Evolutionary conservation across 92 coral and sea anemone genomes (phyloP), one percentile per base, ranked within the genome.

Genomic region (Porites lobata): DNA sequence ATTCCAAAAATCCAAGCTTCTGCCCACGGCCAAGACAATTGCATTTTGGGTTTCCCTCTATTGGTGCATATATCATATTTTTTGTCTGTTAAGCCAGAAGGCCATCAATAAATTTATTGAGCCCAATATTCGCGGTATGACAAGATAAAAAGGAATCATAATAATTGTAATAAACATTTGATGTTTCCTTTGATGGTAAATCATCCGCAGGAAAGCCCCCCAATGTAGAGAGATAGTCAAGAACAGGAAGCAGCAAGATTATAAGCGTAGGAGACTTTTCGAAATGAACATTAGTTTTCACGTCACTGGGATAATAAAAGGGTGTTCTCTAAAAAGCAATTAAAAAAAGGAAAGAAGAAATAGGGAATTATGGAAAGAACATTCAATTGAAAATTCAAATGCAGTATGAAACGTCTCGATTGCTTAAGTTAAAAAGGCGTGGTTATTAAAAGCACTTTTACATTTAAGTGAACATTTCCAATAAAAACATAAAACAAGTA

Each of bases 11-110:
- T 70, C 52, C 7, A 58, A 69, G 38, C 69, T 13, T 43, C 77
- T 11, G 78, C 69, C 75, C 76, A 71, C 75, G 86, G 38, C 63
- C 56, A 12, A 70, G 57, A 58, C 58, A 57, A 82, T 82, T 82
- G 58, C 61, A 56, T 56, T 38, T 54, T 18, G 57, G 43, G 69
- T 69, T 82, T 69, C 20, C 69, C 66, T 14, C 70, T 56, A 57
- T 70, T 70, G 54, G 70, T 82, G 70, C 54, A 56, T 70, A 76
- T 17, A 20, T 26, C 71, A 56, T 69, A 29, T 56, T 82, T 6
- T 80, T 59, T 82, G 70, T 70, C 62, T 56, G 10, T 69, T 75
- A 19, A 59, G 18, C 78, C 52, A 47, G 69, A 64, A 59, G 59
- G 57, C 75, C 78, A 59, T 57, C 86, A 32, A 82, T 21, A 26